A percentile compares a stretch with the other conserved stretches of the same genome.
Evolutionary conservation across 2,113 vertebrate species (phyloP).

Genomic region (Puntigrus tetrazona): DNA sequence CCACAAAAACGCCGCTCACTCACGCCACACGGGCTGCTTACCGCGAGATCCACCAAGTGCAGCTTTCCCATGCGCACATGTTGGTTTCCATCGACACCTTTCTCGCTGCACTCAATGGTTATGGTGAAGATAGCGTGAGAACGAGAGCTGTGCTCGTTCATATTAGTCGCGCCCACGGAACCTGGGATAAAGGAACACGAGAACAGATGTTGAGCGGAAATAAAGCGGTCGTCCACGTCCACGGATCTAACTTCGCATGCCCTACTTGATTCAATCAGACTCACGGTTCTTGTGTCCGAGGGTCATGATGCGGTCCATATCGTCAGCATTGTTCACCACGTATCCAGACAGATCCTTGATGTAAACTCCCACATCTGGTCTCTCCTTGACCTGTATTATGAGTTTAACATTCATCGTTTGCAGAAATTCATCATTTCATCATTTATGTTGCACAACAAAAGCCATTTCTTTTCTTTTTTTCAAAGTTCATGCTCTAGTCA

Average conservation of each 20-base stretch:
- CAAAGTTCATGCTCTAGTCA: background rate
- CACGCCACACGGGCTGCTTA: constrained; percentile 66
- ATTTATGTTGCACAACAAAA: background rate
- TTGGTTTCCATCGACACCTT: constrained; percentile 93
- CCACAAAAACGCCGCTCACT: too few species aligned
- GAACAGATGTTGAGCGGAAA: background rate
- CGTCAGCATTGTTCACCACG: constrained; percentile 98
- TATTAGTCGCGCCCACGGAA: constrained; percentile 96
- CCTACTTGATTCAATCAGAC: constrained; percentile 54
- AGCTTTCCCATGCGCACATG: constrained; percentile 98
- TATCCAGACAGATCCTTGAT: constrained; percentile 98
- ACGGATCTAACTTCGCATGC: background rate
- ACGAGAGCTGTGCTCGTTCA: constrained; percentile 99
- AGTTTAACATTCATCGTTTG: background rate
- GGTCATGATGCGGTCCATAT: constrained; percentile 99
- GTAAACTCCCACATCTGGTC: constrained; percentile 97
- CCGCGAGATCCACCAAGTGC: constrained; percentile 95
- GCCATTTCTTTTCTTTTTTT: background rate
- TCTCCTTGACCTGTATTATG: constrained; percentile 90
- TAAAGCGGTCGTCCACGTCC: background rate
- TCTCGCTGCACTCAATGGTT: constrained; percentile 97
- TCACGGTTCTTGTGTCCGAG: constrained; percentile 98
- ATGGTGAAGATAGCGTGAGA: constrained; percentile 98
- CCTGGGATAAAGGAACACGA: constrained; percentile 70
- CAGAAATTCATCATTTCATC: background rate